These are phyloP conservation scores for Serinus canaria DNA, from an alignment of 2,113 vertebrate species.

Conservation along the genomic window DNA sequence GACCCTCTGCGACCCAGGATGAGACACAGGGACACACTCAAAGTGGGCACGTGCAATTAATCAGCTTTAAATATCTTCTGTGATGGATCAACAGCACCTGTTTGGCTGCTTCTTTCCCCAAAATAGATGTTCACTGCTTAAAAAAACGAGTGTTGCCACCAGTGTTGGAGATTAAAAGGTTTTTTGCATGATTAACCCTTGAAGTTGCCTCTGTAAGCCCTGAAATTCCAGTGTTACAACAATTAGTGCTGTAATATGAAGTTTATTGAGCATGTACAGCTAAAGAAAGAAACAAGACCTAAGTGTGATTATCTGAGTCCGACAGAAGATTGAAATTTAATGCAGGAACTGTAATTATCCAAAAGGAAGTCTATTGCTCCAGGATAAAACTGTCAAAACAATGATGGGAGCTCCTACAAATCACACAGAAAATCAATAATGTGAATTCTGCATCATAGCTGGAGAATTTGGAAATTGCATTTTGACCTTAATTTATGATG, in stretches of 20 bases:
- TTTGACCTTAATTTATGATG: conserved; percentile 45
- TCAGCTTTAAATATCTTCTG: neutral
- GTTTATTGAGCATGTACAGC: neutral
- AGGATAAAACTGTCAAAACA: conserved; percentile 73
- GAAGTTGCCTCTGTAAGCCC: neutral
- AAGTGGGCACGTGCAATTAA: rapidly evolving
- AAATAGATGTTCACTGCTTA: neutral
- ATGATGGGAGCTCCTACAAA: conserved; percentile 57
- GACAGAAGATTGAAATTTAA: conserved; percentile 31
- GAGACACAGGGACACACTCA: too few relatives aligned
- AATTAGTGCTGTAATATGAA: conserved; percentile 36
- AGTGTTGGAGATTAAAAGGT: neutral
- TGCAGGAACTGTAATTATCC: conserved; percentile 52
- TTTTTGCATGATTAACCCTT: conserved; percentile 10
- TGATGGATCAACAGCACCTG: neutral
- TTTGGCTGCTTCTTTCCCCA: neutral
- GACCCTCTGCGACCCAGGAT: rapidly evolving
- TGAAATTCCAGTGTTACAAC: conserved; percentile 1
- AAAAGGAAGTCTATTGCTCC: conserved; percentile 63
- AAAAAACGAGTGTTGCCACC: neutral
- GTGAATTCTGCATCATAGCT: conserved; percentile 12
- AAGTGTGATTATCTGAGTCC: conserved; percentile 27
- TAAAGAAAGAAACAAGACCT: conserved; percentile 22
- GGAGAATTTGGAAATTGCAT: conserved; percentile 49
- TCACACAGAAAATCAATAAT: conserved; percentile 67